Conservation (phyloP, 1,140 invertebrate species). For the Pachyrhynchus sulphureomaculatus region DNA sequence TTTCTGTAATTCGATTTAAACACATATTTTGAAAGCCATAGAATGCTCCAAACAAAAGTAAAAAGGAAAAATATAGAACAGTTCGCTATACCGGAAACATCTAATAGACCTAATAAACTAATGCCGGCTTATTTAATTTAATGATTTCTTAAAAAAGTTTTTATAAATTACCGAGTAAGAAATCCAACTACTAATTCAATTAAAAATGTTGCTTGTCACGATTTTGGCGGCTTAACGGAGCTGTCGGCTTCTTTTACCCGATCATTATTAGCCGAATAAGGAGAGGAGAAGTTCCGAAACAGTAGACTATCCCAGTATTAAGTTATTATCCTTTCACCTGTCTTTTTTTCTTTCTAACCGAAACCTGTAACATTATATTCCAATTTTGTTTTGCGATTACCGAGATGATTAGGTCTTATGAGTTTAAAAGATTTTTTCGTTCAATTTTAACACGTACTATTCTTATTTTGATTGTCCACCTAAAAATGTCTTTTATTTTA, state of each 20-base stretch:
- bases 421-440: too few species aligned
- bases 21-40: too few species aligned
- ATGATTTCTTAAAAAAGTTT: conserved; percentile 15
- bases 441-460: too few species aligned
- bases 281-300: neutral
- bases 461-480: too few species aligned
- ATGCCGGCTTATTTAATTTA: conserved; percentile 23
- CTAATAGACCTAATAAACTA: neutral
- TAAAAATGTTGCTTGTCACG: conserved; percentile 26
- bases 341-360: conserved; percentile 19
- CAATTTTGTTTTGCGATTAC: conserved; percentile 7
- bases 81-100: too few species aligned
- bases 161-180: neutral
- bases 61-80: too few species aligned
- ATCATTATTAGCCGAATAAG: conserved; percentile 18
- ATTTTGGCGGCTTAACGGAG: conserved; percentile 15
- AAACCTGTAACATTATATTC: conserved; percentile 20
- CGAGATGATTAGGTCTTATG: conserved; percentile 13
- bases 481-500: too few species aligned
- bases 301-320: conserved; percentile 23
- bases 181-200: conserved; percentile 17
- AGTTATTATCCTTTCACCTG: conserved; percentile 33
- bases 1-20: too few species aligned
- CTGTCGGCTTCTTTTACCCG: conserved; percentile 6
- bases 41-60: too few species aligned